These are phyloP conservation scores for Phylloscopus collybita DNA, from an alignment of 2,797 vertebrate species.

Conservation along the genomic window DNA sequence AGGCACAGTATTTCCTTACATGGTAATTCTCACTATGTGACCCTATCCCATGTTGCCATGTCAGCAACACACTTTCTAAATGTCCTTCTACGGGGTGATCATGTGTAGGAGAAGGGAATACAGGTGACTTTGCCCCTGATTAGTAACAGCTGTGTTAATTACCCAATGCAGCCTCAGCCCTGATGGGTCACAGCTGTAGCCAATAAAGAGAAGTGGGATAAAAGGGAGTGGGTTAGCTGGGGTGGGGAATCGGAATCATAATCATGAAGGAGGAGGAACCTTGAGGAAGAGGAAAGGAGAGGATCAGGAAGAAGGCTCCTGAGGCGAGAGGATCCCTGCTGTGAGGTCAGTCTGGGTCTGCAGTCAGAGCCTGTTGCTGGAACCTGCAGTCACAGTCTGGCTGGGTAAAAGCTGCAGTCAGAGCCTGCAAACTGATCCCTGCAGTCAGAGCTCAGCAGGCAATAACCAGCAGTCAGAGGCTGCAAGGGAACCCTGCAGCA, in stretches of 20 bases:
- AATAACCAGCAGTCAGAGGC: not conserved
- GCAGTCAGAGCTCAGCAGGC: not conserved
- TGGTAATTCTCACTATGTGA: not conserved
- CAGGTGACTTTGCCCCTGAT: not conserved
- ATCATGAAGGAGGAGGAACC: not conserved
- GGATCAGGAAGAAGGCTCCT: not conserved
- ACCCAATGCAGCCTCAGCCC: not conserved
- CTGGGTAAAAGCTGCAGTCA: not conserved
- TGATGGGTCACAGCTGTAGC: not conserved
- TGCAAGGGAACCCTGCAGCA: not conserved
- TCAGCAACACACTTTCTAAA: not conserved
- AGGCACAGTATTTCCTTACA: too few relatives aligned
- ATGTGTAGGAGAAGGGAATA: not conserved
- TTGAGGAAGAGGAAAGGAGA: not conserved
- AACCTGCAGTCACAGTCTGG: not conserved
- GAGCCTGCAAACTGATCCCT: not conserved
- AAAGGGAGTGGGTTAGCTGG: not conserved
- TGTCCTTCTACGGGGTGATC: not conserved
- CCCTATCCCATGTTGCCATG: not conserved
- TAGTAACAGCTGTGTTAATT: not conserved
- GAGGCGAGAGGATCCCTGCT: not conserved
- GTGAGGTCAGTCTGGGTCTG: not conserved
- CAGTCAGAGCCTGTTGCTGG: not conserved
- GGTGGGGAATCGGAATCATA: too few relatives aligned
- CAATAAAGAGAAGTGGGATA: not conserved